A percentile compares a stretch with the other conserved stretches of the same genome.
These are phyloP conservation scores for Cirrhinus molitorella DNA, from an alignment of 2,797 vertebrate species.

Conservation along the genomic window DNA sequence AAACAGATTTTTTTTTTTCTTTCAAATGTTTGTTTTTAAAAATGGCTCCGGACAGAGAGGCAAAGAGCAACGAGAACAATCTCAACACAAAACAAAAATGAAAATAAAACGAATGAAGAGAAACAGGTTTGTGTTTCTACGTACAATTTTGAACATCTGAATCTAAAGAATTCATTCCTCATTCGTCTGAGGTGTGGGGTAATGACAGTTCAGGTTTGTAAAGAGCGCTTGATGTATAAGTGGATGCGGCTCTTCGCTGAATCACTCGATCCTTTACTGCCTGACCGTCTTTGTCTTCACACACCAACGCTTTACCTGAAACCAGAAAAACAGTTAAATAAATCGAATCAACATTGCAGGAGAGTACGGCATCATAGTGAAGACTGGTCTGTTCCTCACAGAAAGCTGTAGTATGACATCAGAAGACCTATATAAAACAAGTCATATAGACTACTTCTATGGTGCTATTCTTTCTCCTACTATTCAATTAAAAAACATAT, in stretches of 20 bases:
- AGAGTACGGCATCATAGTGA: neutral
- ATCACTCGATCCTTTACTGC: constrained; percentile 69
- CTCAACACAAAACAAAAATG: constrained; percentile 65
- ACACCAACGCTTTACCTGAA: constrained; percentile 90
- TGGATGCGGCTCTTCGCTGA: constrained; percentile 80
- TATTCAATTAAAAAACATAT: no score
- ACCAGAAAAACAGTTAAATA: neutral
- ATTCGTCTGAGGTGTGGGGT: constrained; percentile 33
- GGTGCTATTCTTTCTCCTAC: no score
- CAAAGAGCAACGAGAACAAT: constrained; percentile 83
- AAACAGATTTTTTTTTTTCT: constrained; percentile 73
- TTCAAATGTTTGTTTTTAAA: constrained; percentile 73
- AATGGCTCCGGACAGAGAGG: constrained; percentile 81
- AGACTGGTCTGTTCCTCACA: neutral
- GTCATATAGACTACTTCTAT: no score
- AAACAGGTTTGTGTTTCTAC: constrained; percentile 64
- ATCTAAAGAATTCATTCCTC: constrained; percentile 83
- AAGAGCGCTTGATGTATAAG: constrained; percentile 84
- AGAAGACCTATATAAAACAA: no score
- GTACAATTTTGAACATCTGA: constrained; percentile 83
- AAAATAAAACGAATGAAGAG: constrained; percentile 74
- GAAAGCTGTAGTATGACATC: no score
- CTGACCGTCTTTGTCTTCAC: constrained; percentile 39
- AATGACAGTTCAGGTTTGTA: constrained; percentile 58
- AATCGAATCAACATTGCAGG: neutral